A percentile compares a stretch with the other conserved stretches of the same genome.
Evolutionary conservation across 2,113 vertebrate species (phyloP).

Genomic region (Macquaria ambigua): DNA sequence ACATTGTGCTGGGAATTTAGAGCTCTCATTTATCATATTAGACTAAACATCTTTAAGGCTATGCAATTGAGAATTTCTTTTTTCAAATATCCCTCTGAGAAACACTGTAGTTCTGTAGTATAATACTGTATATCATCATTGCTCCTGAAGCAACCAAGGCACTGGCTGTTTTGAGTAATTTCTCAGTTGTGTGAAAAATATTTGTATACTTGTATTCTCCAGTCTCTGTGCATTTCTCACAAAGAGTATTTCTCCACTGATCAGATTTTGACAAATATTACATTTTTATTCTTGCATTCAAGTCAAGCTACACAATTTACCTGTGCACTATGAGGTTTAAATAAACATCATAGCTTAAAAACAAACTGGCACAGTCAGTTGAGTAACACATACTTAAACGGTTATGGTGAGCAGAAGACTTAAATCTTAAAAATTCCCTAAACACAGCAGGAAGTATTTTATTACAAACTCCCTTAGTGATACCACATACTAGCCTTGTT

Average conservation of each 20-base stretch:
- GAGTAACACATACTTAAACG: neutral
- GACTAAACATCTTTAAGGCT: neutral
- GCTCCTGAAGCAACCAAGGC: neutral
- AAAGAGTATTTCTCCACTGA: neutral
- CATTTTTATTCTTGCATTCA: too few species aligned
- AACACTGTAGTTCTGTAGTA: neutral
- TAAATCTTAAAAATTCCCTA: neutral
- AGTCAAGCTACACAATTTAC: neutral
- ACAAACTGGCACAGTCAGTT: neutral
- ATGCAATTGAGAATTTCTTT: neutral
- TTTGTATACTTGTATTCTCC: neutral
- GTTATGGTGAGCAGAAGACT: neutral
- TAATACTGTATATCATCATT: neutral
- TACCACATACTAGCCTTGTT: neutral
- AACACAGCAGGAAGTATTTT: constrained; percentile 5
- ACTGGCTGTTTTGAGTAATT: neutral
- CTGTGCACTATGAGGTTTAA: neutral
- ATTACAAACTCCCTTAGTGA: constrained; percentile 10
- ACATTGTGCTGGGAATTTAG: neutral
- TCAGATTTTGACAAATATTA: neutral
- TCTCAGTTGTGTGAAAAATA: neutral
- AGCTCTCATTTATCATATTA: neutral
- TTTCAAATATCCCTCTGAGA: neutral
- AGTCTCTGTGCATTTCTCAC: neutral
- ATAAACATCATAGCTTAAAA: neutral